A percentile compares a stretch with the other conserved stretches of the same genome.
phyloP scores from a whole-genome alignment of 2,113 vertebrate genomes.

The Chloropsis cyanopogon region DNA sequence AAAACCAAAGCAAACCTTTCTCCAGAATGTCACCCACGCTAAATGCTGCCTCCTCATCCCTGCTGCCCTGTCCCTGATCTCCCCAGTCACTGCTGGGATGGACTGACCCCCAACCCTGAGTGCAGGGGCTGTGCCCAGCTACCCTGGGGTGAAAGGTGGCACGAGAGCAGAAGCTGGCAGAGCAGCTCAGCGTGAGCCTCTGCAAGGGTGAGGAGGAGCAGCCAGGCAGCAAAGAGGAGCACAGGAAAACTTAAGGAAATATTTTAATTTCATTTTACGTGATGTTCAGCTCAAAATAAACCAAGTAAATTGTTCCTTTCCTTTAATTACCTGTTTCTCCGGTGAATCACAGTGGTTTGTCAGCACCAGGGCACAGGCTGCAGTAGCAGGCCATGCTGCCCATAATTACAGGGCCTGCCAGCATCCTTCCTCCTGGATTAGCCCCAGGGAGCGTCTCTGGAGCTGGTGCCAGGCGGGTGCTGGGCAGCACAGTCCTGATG shows the following conservation, averaged over 20 bases:
- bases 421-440: not conserved
- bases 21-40: not conserved
- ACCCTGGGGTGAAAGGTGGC: not conserved
- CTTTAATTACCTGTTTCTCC: constrained; percentile 22
- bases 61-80: fast-evolving
- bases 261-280: not conserved
- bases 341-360: constrained; percentile 17
- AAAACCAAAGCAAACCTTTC: not conserved
- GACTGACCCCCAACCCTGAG: fast-evolving
- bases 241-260: not conserved
- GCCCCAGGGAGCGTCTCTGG: not conserved
- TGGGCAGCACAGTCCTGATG: not conserved
- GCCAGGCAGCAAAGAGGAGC: not conserved
- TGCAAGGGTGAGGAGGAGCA: not conserved
- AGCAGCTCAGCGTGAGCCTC: not conserved
- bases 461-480: not conserved
- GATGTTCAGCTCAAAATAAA: constrained; percentile 27
- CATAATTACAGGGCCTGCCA: not conserved
- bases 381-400: not conserved
- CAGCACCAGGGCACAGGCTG: constrained; percentile 3
- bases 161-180: not conserved
- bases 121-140: not conserved
- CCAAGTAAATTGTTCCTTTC: constrained; percentile 24
- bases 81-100: not conserved
- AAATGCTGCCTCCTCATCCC: not conserved